phyloP scores from a whole-genome alignment of 2,113 vertebrate species.

The Geothlypis trichas region DNA sequence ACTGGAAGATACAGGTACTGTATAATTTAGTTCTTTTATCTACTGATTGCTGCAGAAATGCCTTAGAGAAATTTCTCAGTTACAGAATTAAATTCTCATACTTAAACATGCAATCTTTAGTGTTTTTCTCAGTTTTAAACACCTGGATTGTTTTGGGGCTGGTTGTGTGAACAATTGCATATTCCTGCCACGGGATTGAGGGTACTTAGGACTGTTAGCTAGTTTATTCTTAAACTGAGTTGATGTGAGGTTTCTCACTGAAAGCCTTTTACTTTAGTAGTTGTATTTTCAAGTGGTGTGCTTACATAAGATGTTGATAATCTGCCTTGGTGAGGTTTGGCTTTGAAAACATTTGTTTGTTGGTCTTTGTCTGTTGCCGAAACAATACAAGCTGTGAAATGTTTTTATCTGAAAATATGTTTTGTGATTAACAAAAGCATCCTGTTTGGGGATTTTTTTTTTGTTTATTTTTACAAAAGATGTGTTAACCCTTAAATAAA shows the following conservation, averaged over 20 bases:
- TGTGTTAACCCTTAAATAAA: background rate
- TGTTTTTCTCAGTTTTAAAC: background rate
- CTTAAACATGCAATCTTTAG: background rate
- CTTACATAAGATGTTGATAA: background rate
- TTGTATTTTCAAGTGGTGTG: background rate
- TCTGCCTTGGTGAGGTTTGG: background rate
- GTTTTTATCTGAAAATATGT: background rate
- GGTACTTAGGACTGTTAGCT: background rate
- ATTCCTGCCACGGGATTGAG: background rate
- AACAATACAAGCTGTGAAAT: background rate
- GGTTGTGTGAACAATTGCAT: background rate
- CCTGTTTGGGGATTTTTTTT: background rate
- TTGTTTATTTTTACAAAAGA: background rate
- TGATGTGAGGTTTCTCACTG: background rate
- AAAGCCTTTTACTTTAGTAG: background rate
- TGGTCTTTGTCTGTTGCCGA: background rate
- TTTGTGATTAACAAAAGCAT: background rate
- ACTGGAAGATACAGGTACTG: background rate
- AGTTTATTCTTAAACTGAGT: background rate
- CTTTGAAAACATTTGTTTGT: background rate
- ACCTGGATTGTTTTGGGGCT: background rate
- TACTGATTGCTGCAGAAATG: background rate
- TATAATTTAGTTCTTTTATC: background rate
- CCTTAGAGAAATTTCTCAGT: background rate
- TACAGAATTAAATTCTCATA: background rate